Evolutionary conservation across 2,113 vertebrate genomes (phyloP), one percentile per base, ranked within the genome.

Genomic region (Pseudolaguvia tuberculata): DNA sequence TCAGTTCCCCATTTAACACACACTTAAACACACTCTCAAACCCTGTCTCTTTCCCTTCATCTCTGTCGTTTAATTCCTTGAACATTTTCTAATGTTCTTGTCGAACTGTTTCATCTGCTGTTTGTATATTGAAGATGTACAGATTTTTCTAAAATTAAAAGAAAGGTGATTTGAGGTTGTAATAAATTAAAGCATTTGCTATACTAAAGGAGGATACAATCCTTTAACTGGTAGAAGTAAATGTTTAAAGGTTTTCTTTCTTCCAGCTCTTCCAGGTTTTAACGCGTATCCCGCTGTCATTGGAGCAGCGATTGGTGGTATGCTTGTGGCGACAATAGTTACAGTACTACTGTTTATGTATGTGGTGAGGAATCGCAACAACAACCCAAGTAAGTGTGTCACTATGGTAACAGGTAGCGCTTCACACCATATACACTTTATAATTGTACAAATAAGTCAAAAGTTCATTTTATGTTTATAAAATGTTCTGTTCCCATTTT

Each of bases 231-330:
- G 55, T 39, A 25, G 51, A 55, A 29, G 0, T 3, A 42, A 70
- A 25, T 56, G 20, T 57, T n/a, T 18, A 45, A 57, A 45, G 21
- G 25, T 15, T 45, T 42, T 7, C n/a, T 92, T 53, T 88, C 80
- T 92, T 92, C 76, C 85, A 94, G 94, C 84, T 65, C 92, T 92
- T 20, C 91, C 93, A 9, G 84, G 86, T 23, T 87, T 87, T 83
- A 93, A 88, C 1, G 63, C 90, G 45, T 92, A 90, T 67, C 92
- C 93, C 0, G 93, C 92, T 2, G 90, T 94, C 81, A 87, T 96
- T 1, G 93, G 92, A 15, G 92, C 93, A 25, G 92, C 89, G 1
- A 86, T 92, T 0, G 88, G 91, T 3, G 94, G 93, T 58, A 92
- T 93, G 91, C 85, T 93, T 53, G 79, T 93, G 63, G 92, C 94